Conservation (phyloP, 2,888 invertebrate species). For the Notocelia uddmanniana region DNA sequence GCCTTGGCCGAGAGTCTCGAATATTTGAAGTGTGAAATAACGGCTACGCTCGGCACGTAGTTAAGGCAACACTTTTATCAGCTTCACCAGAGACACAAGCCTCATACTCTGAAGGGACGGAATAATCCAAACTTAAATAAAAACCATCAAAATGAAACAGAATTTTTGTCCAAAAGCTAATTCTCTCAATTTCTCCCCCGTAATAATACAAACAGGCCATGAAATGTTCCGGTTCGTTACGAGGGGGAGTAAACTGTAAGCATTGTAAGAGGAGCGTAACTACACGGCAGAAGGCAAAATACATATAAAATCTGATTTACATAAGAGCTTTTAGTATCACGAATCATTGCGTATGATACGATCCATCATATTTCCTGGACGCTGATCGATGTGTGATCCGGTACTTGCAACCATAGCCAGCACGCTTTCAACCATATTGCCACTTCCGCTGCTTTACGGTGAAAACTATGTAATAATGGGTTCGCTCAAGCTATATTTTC, state of each 20-base stretch:
- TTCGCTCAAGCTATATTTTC: slow-evolving; percentile 46
- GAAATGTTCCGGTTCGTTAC: slow-evolving; percentile 43
- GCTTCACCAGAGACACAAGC: slow-evolving; percentile 46
- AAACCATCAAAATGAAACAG: slow-evolving; percentile 11
- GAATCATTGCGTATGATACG: slow-evolving; percentile 37
- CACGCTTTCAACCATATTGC: slow-evolving; percentile 66
- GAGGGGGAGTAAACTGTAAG: slow-evolving; percentile 43
- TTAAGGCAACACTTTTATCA: slow-evolving; percentile 52
- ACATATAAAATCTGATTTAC: slow-evolving; percentile 36
- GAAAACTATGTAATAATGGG: slow-evolving; percentile 52
- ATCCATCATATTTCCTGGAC: slow-evolving; percentile 44
- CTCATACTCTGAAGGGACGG: slow-evolving; percentile 14
- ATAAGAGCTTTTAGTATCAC: slow-evolving; percentile 29
- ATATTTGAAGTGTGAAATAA: slow-evolving; percentile 66
- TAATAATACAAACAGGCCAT: slow-evolving; percentile 39
- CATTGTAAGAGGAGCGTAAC: slow-evolving; percentile 38
- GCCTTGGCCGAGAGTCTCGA: slow-evolving; percentile 56
- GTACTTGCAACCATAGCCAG: slow-evolving; percentile 57
- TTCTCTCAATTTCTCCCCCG: slow-evolving; percentile 39
- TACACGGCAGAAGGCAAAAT: slow-evolving; percentile 32
- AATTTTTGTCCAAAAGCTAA: slow-evolving; percentile 35
- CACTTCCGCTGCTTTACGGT: slow-evolving; percentile 53
- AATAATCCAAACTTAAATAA: slow-evolving; percentile 1
- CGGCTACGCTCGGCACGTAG: slow-evolving; percentile 53
- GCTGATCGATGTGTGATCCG: slow-evolving; percentile 47